phyloP scores from a whole-genome alignment of 2,113 vertebrate genomes.

The Litocranius walleri region DNA sequence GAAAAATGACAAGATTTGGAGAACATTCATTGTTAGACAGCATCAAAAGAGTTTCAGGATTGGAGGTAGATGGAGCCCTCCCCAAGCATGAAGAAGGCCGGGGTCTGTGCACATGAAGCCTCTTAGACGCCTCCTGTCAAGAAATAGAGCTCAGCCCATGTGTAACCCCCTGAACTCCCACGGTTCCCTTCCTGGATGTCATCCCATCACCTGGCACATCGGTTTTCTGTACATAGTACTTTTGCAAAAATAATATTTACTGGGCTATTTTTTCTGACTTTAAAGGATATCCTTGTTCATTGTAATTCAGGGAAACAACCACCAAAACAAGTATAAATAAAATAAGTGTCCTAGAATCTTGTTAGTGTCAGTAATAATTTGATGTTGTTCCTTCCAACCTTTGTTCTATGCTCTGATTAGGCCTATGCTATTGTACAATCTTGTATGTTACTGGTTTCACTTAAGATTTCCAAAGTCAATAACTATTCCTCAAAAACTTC shows the following conservation, averaged over 20 bases:
- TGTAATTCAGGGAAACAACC: neutral
- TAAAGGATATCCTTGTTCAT: neutral
- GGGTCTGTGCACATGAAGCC: neutral
- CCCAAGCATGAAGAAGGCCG: neutral
- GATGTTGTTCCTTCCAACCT: rapidly evolving
- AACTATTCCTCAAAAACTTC: neutral
- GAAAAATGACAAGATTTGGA: neutral
- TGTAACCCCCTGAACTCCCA: rapidly evolving
- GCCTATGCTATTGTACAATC: rapidly evolving
- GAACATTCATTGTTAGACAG: neutral
- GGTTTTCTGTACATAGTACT: neutral
- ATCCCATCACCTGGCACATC: rapidly evolving
- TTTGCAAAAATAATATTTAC: neutral
- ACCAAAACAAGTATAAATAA: too few species aligned
- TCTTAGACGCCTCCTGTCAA: rapidly evolving
- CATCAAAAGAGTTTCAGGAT: neutral
- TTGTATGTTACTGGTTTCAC: neutral
- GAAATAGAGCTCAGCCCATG: neutral
- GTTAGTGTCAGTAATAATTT: rapidly evolving
- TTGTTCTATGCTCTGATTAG: neutral
- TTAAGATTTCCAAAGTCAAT: neutral
- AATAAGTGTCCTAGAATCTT: neutral
- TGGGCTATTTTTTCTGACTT: neutral
- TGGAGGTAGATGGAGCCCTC: neutral
- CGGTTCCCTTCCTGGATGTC: rapidly evolving